Evolutionary conservation across 2,797 vertebrate genomes (phyloP).

Genomic region (Hirundo rustica): DNA sequence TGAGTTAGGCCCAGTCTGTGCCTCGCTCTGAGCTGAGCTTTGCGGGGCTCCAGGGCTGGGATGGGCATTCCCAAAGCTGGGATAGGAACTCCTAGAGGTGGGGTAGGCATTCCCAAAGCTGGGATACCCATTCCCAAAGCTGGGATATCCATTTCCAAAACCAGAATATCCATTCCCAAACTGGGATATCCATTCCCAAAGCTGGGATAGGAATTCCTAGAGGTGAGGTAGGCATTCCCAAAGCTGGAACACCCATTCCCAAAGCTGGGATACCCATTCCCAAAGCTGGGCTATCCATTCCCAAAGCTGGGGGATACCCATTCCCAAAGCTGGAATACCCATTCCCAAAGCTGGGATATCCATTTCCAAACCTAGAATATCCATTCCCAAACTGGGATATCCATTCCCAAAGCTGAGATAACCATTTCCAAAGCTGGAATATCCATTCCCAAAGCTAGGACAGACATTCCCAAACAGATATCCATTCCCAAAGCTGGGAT

Average conservation of each 20-base stretch:
- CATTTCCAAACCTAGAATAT: not conserved
- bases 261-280: not conserved
- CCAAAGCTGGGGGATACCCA: not conserved
- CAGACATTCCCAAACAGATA: too few relatives aligned
- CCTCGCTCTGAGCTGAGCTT: fast-evolving
- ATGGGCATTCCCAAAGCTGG: fast-evolving
- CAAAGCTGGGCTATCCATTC: not conserved
- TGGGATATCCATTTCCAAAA: fast-evolving
- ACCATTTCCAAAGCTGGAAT: too few relatives aligned
- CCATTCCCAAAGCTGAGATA: not conserved
- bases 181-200: too few relatives aligned
- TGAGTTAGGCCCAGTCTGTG: not conserved
- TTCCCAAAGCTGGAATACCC: fast-evolving
- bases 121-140: too few relatives aligned
- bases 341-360: fast-evolving
- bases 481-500: fast-evolving
- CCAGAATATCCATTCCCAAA: too few relatives aligned
- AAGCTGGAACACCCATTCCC: too few relatives aligned
- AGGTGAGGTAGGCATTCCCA: too few relatives aligned
- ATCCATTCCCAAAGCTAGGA: too few relatives aligned
- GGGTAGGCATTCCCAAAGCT: fast-evolving
- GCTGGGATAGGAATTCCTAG: too few relatives aligned
- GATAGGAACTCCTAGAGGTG: too few relatives aligned
- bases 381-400: fast-evolving
- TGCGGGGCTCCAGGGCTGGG: fast-evolving